Base-by-base conservation (phyloP, 2,797 vertebrate genomes). In the Arrhamphus sclerolepis region DNA sequence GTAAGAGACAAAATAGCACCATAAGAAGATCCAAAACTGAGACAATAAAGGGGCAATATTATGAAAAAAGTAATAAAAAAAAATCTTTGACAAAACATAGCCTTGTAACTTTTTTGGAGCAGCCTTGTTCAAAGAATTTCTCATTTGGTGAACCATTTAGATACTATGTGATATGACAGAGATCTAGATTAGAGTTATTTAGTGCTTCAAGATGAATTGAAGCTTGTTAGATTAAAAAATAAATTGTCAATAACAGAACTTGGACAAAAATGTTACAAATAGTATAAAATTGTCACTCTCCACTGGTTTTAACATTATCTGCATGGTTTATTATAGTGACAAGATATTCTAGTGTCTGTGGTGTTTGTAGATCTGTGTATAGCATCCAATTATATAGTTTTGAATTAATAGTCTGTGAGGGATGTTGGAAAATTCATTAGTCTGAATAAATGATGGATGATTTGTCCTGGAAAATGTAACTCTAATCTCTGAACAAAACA, bases 361-460 rank as follows among this genome's bases (percentile, higher is more conserved):
- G 5, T 50, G 28, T 63, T 46, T 71, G 55, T 7, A 22, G 39
- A 10, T 34, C 29, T 26, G 13, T 48, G 26, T n/a, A n/a, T n/a
- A n/a, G n/a, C 46, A 68, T 43, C 64, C 54, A 22, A 14, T 46
- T 46, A 20, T n/a, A 34, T 20, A 28, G 43, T 47, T 65, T 44
- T 46, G 46, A 55, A 50, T 78, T 72, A 75, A 81, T 66, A 71
- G 58, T 66, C 43, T 43, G 48, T 42, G 66, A 75, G 62, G 44
- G 62, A 66, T 75, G 77, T 75, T 81, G 75, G 71, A 49, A 26
- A 21, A 74, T 65, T 77, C 62, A 70, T 61, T 75, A 41, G 54
- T 64, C 21, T 26, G 29, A 51, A 79, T 85, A 57, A 85, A 84
- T 85, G 78, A 84, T 80, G 74, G 56, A 87, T 82, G 62, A 78